These are phyloP conservation scores for Emys orbicularis DNA, from an alignment of 2,797 vertebrate species.

Conservation along the genomic window DNA sequence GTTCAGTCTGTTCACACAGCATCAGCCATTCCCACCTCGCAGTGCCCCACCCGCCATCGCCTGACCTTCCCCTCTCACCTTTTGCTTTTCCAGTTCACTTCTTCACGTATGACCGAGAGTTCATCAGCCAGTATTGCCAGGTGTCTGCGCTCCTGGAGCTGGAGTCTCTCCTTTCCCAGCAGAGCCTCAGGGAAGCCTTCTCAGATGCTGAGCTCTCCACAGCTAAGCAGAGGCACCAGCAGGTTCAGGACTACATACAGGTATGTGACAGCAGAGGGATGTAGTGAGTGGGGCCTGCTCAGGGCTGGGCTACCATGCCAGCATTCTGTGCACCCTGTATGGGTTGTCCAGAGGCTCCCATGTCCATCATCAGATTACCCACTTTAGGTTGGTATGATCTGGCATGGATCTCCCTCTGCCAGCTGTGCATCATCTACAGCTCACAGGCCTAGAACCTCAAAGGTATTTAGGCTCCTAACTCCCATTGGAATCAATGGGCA, in stretches of 20 bases:
- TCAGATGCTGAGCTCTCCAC: conserved; percentile 88
- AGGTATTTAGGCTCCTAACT: not conserved
- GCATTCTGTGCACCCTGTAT: not conserved
- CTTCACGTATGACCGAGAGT: conserved; percentile 87
- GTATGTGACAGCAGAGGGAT: conserved; percentile 40
- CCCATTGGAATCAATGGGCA: not conserved
- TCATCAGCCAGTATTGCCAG: conserved; percentile 92
- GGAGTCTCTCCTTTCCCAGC: conserved; percentile 93
- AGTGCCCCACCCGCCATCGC: not conserved
- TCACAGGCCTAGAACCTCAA: not conserved
- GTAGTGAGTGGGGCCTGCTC: not conserved
- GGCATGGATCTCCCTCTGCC: not conserved
- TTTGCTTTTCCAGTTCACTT: conserved; percentile 86
- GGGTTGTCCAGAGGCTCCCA: not conserved
- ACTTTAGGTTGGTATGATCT: not conserved
- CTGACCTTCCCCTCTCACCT: not conserved
- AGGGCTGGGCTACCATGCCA: accelerated
- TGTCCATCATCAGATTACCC: accelerated
- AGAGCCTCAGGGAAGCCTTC: conserved; percentile 92
- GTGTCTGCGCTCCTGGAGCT: conserved; percentile 91
- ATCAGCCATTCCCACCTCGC: not conserved
- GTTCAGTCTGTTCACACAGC: not conserved
- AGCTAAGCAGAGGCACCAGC: conserved; percentile 91
- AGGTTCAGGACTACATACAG: conserved; percentile 92
- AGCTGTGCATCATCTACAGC: not conserved